These are phyloP conservation scores for Calameuta idolon DNA, from an alignment of 2,888 invertebrate species.

Conservation along the genomic window DNA sequence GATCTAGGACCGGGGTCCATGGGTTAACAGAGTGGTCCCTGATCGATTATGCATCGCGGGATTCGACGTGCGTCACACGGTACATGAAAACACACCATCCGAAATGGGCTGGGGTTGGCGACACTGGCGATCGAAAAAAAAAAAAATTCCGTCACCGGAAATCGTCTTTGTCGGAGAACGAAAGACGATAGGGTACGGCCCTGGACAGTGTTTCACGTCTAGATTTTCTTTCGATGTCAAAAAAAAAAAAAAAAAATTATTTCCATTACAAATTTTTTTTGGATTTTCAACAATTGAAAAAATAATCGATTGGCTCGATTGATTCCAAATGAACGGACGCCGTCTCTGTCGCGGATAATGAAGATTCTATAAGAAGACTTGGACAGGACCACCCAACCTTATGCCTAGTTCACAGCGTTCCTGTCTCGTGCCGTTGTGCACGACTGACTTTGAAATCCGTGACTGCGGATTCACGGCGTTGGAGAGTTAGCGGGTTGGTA, in stretches of 20 bases:
- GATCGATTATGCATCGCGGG: constrained; percentile 50
- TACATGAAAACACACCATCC: constrained; percentile 1
- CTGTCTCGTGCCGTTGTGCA: constrained; percentile 9
- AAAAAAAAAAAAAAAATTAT: not conserved
- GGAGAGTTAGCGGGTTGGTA: not conserved
- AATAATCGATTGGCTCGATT: not conserved
- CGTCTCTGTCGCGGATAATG: not conserved
- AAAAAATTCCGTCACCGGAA: not conserved
- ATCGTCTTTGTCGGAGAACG: not conserved
- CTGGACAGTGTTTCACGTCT: not conserved
- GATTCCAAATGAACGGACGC: not conserved
- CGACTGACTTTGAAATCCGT: constrained; percentile 4
- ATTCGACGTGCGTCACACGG: constrained; percentile 8
- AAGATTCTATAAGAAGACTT: not conserved
- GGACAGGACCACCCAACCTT: not conserved
- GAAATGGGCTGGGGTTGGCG: not conserved
- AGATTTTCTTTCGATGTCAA: too few species aligned
- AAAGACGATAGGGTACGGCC: not conserved
- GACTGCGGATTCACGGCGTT: not conserved
- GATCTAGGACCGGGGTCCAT: constrained; percentile 27
- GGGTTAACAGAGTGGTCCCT: constrained; percentile 33
- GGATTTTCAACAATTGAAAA: not conserved
- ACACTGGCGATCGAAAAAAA: not conserved
- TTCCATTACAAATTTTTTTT: not conserved
- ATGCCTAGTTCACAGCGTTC: not conserved